Base-by-base conservation (phyloP, 2,888 invertebrate genomes). In the Caenorhabditis sp. region DNA sequence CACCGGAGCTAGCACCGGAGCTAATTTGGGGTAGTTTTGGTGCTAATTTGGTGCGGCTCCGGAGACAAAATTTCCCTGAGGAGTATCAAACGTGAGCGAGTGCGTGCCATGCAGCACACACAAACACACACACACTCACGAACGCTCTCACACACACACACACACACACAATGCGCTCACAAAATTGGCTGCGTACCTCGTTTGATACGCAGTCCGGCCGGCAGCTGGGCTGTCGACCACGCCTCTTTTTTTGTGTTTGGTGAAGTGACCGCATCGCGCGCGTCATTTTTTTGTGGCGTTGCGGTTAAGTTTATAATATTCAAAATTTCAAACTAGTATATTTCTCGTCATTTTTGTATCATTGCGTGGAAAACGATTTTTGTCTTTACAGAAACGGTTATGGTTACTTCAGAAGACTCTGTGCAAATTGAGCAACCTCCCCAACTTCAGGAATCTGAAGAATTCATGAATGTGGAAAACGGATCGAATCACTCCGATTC, bases 111-210 rank as follows among this genome's bases (percentile, higher is more conserved):
- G 43, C 43, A 43, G 43, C 43, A 43, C 43, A 43, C 43, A 43
- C 43, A 43, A 4, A 6, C 43, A 43, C 43, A 43, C 36, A 36
- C 36, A 43, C 43, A 17, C 43, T 43, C 43, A 43, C 43, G 14
- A 49, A 27, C 26, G 55, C 70, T 54, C 66, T 62, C 70, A 70
- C 62, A 62, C 37, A 66, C 31, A 66, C 66, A 62, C 66, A 62
- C 62, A 70, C 49, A 55, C 62, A 66, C 62, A 57, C 66, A 58
- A 10, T 10, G 5, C 43, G 43, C 63, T 62, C 66, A 60, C 60
- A 58, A 58, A 74, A 65, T 79, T 75, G 61, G 77, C 76, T 79
- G 79, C 79, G 79, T 79, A 79, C 69, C 67, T 66, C 73, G 75
- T 69, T 65, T 67, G 63, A 71, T 69, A 69, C 74, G 64, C 66